Conservation (phyloP, 1,140 invertebrate species). For the Sweltsa coloradensis region DNA sequence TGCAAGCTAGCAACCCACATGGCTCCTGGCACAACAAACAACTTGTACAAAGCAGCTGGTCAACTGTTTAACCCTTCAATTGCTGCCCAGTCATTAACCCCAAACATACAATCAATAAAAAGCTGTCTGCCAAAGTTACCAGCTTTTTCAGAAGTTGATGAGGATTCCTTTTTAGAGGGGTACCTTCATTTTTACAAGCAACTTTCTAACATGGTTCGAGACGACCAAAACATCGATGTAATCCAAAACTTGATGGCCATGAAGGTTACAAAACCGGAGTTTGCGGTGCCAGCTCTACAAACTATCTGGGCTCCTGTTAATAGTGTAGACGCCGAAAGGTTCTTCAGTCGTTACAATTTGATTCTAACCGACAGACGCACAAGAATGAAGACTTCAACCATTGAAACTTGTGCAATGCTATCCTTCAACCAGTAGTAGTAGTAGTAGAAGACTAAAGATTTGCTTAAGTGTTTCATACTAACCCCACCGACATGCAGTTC, state of each 20-base stretch:
- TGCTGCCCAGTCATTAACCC: background rate
- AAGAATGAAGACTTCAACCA: background rate
- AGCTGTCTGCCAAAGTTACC: background rate
- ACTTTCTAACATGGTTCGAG: background rate
- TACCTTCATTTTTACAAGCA: conserved; percentile 2
- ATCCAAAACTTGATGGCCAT: conserved; percentile 2
- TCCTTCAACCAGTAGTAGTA: no score
- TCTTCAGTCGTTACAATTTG: conserved; percentile 4
- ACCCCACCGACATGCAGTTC: no score
- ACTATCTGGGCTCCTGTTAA: conserved; percentile 1
- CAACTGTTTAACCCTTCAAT: conserved; percentile 1
- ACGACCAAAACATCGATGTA: background rate
- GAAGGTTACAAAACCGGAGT: background rate
- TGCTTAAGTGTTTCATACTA: no score
- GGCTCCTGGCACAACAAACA: background rate
- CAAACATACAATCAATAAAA: background rate
- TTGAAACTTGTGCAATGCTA: conserved; percentile 2
- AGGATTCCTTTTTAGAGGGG: conserved; percentile 2
- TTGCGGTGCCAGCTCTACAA: background rate
- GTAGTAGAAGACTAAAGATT: no score
- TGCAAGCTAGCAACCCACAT: background rate
- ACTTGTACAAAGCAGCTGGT: conserved; percentile 1
- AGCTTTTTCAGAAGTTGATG: background rate
- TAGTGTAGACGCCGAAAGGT: conserved; percentile 8
- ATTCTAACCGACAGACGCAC: conserved; percentile 4